Evolutionary conservation across 2,113 vertebrate genomes (phyloP), one percentile per base, ranked within the genome.

Genomic region (Machaerirhynchus nigripectus): DNA sequence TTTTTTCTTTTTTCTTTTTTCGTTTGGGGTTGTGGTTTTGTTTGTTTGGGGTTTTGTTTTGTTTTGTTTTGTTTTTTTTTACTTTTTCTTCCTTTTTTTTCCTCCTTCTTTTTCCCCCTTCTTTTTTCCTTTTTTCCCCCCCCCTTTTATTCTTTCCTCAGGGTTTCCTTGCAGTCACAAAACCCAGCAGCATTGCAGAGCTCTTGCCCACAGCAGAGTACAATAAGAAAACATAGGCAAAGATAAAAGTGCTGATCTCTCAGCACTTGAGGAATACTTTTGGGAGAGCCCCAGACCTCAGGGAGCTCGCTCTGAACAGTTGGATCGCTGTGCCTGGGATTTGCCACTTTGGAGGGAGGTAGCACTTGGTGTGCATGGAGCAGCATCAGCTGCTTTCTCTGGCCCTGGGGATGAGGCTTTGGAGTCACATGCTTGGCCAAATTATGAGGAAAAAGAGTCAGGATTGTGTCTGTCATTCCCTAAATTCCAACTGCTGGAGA

Each of bases 81-180:
- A 7, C 6, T 27, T 27, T 60, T 39, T 44, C 11, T 11, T n/a
- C 13, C 28, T 50, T 13, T 50, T 9, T 44, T 18, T 1, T 3
- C 10, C 10, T 11, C 2, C 8, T 17, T 10, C 5, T 28, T 44
- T 37, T 10, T 5, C 5, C 4, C 13, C 5, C 4, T 13, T 12
- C 57, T 47, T 40, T 49, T 13, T 27, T 16, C 12, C 0, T 40
- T 11, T 40, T 39, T 39, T 39, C 8, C 39, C 3, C 13, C 11
- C 8, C 39, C 3, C 13, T 20, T 40, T 52, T 30, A 2, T 6
- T 28, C 42, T 24, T 24, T 4, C 12, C 44, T 30, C 24, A 10
- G 7, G 4, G 4, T 70, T 88, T 88, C 8, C 35, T 84, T 67
- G 31, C 46, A 39, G 6, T 22, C 78, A 50, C 28, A 59, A 83